Evolutionary conservation across 2,113 vertebrate genomes (phyloP).

Genomic region (Hydrolagus affinis): DNA sequence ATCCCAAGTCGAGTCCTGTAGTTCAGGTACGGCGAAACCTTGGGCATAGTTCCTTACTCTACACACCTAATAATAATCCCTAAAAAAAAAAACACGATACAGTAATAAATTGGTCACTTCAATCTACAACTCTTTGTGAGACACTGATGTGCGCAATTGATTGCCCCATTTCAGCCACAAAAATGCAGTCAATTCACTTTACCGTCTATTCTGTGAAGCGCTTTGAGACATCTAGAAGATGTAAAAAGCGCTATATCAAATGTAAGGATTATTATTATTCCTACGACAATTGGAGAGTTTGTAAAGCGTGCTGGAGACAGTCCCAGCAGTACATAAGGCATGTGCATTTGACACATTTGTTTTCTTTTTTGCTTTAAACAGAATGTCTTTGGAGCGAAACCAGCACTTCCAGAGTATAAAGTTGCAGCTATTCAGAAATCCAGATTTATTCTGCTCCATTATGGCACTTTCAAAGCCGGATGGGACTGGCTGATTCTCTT

Average conservation of each 20-base stretch:
- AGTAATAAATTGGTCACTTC: too few relatives aligned
- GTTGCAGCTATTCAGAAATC: conserved; percentile 72
- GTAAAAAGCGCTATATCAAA: background rate
- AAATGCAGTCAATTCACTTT: too few relatives aligned
- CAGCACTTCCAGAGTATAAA: conserved; percentile 69
- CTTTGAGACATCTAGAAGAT: too few relatives aligned
- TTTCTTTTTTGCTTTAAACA: conserved; percentile 37
- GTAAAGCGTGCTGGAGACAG: background rate
- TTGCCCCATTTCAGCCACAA: too few relatives aligned
- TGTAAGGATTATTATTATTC: background rate
- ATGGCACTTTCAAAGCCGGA: conserved; percentile 69
- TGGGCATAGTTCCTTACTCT: too few relatives aligned
- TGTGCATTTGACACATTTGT: background rate
- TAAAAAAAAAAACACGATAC: too few relatives aligned
- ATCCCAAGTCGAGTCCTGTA: too few relatives aligned
- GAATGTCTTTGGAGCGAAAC: conserved; percentile 71
- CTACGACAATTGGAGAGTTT: conserved; percentile 20
- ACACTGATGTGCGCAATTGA: too few relatives aligned
- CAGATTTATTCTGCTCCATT: conserved; percentile 69
- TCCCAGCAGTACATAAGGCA: background rate
- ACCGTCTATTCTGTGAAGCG: too few relatives aligned
- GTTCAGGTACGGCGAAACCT: too few relatives aligned
- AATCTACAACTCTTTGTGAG: too few relatives aligned
- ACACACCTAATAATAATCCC: too few relatives aligned
- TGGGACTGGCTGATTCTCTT: conserved; percentile 73